phyloP scores from a whole-genome alignment of 2,113 vertebrate genomes.

The Protobothrops mucrosquamatus region DNA sequence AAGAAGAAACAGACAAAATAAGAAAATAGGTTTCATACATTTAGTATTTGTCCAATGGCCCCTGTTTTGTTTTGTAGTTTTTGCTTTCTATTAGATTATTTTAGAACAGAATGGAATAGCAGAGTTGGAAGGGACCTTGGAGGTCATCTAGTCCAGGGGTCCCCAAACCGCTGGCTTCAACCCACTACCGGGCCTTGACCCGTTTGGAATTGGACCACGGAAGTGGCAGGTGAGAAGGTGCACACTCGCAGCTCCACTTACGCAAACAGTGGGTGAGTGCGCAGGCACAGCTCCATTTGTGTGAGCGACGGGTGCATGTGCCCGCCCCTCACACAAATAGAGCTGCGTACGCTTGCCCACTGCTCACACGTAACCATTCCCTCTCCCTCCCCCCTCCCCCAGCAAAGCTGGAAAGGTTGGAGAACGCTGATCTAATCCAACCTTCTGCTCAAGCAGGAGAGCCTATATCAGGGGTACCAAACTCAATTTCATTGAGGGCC shows the following conservation, averaged over 20 bases:
- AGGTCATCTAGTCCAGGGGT: too few relatives aligned
- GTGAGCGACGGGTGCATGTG: too few relatives aligned
- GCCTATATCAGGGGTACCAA: too few relatives aligned
- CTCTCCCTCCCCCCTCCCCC: too few relatives aligned
- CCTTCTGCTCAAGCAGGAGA: too few relatives aligned
- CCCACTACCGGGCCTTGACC: background rate
- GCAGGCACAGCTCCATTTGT: background rate
- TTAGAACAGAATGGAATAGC: background rate
- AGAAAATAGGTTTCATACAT: background rate
- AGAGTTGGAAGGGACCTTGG: background rate
- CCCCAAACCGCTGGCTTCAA: fast-evolving
- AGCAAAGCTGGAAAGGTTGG: too few relatives aligned
- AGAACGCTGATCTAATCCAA: too few relatives aligned
- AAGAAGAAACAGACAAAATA: background rate
- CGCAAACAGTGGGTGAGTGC: too few relatives aligned
- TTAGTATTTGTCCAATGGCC: background rate
- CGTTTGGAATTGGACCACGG: background rate
- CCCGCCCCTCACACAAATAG: too few relatives aligned
- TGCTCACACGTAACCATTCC: too few relatives aligned
- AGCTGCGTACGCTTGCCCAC: too few relatives aligned
- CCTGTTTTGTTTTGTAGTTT: background rate
- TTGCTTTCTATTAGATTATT: background rate
- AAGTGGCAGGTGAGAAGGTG: background rate
- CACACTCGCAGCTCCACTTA: background rate
- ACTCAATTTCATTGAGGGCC: too few relatives aligned